Evolutionary conservation across 2,888 invertebrate species (phyloP), one percentile per base, ranked within the genome.

Genomic region (Agapetus fuscipes): DNA sequence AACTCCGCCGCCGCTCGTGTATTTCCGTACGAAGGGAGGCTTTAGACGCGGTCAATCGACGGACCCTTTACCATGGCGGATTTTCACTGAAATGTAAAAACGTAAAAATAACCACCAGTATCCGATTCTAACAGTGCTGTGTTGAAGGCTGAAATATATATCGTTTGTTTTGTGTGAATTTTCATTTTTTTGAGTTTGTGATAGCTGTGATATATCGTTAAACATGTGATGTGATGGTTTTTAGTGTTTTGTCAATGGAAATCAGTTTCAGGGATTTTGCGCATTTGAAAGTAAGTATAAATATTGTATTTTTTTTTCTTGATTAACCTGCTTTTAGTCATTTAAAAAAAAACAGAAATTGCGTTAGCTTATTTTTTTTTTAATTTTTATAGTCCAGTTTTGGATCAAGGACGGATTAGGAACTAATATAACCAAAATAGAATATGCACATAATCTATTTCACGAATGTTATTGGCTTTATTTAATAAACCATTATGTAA

Each of bases 31-130:
- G 20, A 25, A 42, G 44, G 35, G 35, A 41, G 42, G 40, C 30
- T 37, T 36, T 37, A 37, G 43, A 44, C 46, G 43, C 46, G 43
- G 43, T 47, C 46, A 41, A 43, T 47, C 41, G 43, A 20, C 29
- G 34, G 34, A 24, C 37, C 26, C 29, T 29, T 30, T 29, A 15
- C 26, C 34, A 11, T 14, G 45, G 27, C 35, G 31, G 13, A 29
- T 26, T 37, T 42, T 30, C 30, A 26, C 15, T 16, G 33, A 45
- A 34, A 37, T 38, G 37, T 38, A 27, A 28, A 29, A 36, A 30
- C 16, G 17, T 17, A 39, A n/a, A n/a, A n/a, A n/a, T n/a, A n/a
- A n/a, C n/a, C n/a, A n/a, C n/a, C n/a, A n/a, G n/a, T n/a, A n/a
- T n/a, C n/a, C n/a, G n/a, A n/a, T n/a, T n/a, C n/a, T n/a, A n/a